phyloP scores from a whole-genome alignment of 2,113 vertebrate genomes.

The Laticauda colubrina region DNA sequence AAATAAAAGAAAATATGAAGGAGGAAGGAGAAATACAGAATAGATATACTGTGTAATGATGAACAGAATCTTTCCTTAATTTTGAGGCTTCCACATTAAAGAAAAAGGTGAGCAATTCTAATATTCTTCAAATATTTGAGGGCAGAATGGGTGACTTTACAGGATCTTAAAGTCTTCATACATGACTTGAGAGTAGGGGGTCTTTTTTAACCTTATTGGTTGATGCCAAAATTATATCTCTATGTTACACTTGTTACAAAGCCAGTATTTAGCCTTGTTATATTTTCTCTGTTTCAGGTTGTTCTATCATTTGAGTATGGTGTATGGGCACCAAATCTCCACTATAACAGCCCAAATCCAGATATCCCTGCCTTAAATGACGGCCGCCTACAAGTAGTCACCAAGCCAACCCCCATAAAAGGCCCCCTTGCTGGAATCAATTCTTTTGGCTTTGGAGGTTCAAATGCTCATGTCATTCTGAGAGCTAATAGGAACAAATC shows the following conservation, averaged over 20 bases:
- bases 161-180: neutral
- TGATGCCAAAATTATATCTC: neutral
- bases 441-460: conserved; percentile 95
- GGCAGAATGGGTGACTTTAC: neutral
- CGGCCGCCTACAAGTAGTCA: conserved; percentile 79
- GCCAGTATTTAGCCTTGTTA: neutral
- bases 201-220: neutral
- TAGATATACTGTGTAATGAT: neutral
- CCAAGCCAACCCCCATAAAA: conserved; percentile 77
- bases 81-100: neutral
- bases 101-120: neutral
- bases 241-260: neutral
- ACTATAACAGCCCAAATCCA: conserved; percentile 82
- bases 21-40: neutral
- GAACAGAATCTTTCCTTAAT: neutral
- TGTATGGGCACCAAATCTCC: conserved; percentile 92
- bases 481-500: conserved; percentile 66
- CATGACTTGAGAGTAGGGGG: neutral
- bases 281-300: conserved; percentile 70
- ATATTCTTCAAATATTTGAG: neutral
- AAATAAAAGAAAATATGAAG: neutral
- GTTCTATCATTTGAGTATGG: conserved; percentile 86
- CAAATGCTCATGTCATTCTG: conserved; percentile 90
- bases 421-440: conserved; percentile 86
- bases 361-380: conserved; percentile 84